Evolutionary conservation across 1,140 invertebrate species (phyloP), one percentile per base, ranked within the genome.

Genomic region (Telenomus remus): DNA sequence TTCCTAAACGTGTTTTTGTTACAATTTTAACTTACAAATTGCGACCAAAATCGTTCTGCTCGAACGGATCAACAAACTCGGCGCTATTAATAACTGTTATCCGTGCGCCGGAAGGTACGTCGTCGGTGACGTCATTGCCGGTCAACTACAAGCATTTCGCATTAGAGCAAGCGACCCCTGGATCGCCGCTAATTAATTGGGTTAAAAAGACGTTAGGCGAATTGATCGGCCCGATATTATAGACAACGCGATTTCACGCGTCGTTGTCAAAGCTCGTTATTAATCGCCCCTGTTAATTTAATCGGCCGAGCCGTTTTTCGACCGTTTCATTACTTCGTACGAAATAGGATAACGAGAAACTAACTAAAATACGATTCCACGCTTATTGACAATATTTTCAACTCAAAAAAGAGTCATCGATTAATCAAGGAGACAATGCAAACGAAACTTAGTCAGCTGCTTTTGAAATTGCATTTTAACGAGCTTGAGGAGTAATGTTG

Each of bases 71-170:
- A 56, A 72, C 68, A 61, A 56, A 59, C 46, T 61, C 51, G 15
- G n/a, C 46, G 53, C 82, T 80, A 88, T 88, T 87, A 86, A 88
- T 88, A 86, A 86, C 82, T 79, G 85, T 88, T 87, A 87, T 81
- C 78, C 68, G 2, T 1, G 60, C 70, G 68, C 61, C 79, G 84
- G 84, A 87, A 86, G 84, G 69, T 53, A 66, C 70, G 50, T 49
- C 75, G 69, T 71, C 75, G 72, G 79, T 87, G 84, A 86, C 85
- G 85, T 85, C 82, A 86, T 81, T 82, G 80, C 83, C 80, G 85
- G 84, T 85, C 84, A 85, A 85, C 82, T 85, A 86, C 86, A 86
- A 87, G 86, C 84, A 86, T 88, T 87, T 88, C 86, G 84, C 86
- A 88, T 88, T 88, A 88, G 83, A 64, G 72, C 59, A 12, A 47